Percentiles rank a stretch among this genome's conserved stretches.
Conservation (phyloP, 1,140 invertebrate species). For the Lasioglossum albipes region DNA sequence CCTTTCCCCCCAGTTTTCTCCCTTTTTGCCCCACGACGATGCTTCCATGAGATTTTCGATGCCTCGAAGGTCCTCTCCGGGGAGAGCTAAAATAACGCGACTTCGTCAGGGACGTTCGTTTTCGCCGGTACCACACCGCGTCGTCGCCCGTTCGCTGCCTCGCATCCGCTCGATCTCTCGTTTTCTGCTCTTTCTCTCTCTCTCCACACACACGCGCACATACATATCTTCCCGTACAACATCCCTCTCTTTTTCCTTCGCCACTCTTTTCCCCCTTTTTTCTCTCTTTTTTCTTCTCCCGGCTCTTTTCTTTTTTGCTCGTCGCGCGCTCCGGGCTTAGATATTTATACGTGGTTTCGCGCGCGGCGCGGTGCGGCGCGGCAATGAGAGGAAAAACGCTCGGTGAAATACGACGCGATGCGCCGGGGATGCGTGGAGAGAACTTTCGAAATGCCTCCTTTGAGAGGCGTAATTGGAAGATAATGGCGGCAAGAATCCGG, state of each 20-base stretch:
- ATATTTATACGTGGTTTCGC: constrained; percentile 28
- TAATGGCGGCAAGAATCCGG: constrained; percentile 24
- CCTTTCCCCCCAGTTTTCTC: not conserved
- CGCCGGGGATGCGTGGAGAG: not conserved
- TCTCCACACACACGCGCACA: not conserved
- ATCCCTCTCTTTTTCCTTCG: not conserved
- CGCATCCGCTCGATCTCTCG: not conserved
- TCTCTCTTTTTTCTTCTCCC: too few species aligned
- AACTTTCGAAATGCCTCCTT: constrained; percentile 39
- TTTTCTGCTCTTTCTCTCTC: not conserved
- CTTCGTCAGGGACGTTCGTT: constrained; percentile 54
- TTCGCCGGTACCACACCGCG: constrained; percentile 9
- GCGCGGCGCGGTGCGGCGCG: not conserved
- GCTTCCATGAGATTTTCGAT: constrained; percentile 59
- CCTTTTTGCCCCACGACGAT: constrained; percentile 37
- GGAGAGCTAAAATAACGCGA: constrained; percentile 57
- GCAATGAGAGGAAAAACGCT: constrained; percentile 20
- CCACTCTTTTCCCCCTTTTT: not conserved
- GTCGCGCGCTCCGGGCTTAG: not conserved
- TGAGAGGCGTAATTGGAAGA: constrained; percentile 42
- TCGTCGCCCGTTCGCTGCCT: not conserved
- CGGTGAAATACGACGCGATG: constrained; percentile 29
- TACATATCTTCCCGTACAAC: too few species aligned
- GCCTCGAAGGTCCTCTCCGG: constrained; percentile 45
- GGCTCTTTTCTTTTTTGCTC: not conserved